Base-by-base conservation (phyloP, 2,888 invertebrate genomes). In the Rhorus exstirpatorius region DNA sequence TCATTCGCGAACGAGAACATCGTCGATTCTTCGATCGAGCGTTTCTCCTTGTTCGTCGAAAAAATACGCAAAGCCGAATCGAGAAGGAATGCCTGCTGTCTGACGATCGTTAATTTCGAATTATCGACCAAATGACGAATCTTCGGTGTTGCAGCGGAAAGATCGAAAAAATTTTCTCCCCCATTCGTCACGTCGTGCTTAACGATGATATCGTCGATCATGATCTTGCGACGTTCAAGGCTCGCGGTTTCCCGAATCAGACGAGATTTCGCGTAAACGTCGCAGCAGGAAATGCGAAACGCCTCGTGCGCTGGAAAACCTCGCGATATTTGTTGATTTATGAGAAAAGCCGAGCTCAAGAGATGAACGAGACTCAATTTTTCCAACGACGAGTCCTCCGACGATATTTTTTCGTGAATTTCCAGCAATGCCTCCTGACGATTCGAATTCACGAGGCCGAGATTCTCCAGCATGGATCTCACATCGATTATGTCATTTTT, bases 201-300 rank as follows among this genome's bases (percentile, higher is more conserved):
- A 58, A 93, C 93, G 86, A 94, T 93, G 3, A 93, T 93, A 55
- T 93, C 90, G 46, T 94, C 93, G 87, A 95, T 94, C 85, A 94
- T 93, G 83, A 93, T 93, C 3, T 93, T 93, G 2, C 95, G 88
- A 8, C 94, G 93, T 51, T 93, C 91, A 79, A 91, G 94, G 10
- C 88, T 90, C 51, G 89, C 88, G 1, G 93, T 93, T 76, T 94
- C 94, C 3, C 86, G 87, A 7, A 91, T 84, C 7, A 93, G 93
- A 86, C 94, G 93, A 0, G 95, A 93, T 86, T 95, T 94, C 3
- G 95, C 94, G 88, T 96, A 97, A 12, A 96, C 95, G 89, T 96
- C 96, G 0, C 94, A 92, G 84, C 95, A 95, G 78, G 95, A 94
- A 65, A 94, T 94, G 1, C 92, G 86, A 79, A 96, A 93, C 0